Base-by-base conservation (phyloP, 2,888 invertebrate species). In the Tenthredo scrophulariae region DNA sequence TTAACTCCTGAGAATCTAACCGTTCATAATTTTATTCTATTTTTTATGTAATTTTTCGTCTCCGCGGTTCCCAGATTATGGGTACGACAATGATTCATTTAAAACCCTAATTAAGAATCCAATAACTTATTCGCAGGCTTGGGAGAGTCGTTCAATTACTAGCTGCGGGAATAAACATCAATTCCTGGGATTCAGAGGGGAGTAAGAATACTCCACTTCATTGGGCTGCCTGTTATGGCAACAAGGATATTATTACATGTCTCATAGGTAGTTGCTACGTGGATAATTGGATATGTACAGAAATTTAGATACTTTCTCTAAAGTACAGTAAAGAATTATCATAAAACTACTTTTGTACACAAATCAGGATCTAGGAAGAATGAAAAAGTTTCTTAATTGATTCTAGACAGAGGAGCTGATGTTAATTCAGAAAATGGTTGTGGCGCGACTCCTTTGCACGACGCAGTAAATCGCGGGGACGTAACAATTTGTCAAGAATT, bases 211-310 rank as follows among this genome's bases (percentile, higher is more conserved):
- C 96, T 2, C 95, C 96, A 2, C 91, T 96, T 29, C 96, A 96
- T 91, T 96, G 96, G 95, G 96, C 96, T 46, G 95, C 95, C 37
- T 95, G 95, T 87, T 96, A 95, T 91, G 95, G 95, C 67, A 95
- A 94, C 89, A 93, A 93, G 86, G 94, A 95, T 86, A 94, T 95
- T 84, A 94, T 96, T 0, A 92, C 94, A 85, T 95, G 94, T 91
- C 93, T 95, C 65, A 94, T 95, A 89, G 94, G 95, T 95, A 46
- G 3, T 46, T 46, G 46, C 46, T 46, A 92, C 87, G 86, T 79
- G 26, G 22, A 88, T 46, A 67, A 46, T 43, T 40, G 10, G 29
- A 74, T 26, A 13, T 37, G 65, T 1, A 29, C 37, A 72, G n/a
- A 58, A 85, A 50, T 62, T 70, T 43, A 18, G 74, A 54, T 50